Evolutionary conservation across 1,140 invertebrate genomes (phyloP), one percentile per base, ranked within the genome.

Genomic region (Aleiodes sp.): DNA sequence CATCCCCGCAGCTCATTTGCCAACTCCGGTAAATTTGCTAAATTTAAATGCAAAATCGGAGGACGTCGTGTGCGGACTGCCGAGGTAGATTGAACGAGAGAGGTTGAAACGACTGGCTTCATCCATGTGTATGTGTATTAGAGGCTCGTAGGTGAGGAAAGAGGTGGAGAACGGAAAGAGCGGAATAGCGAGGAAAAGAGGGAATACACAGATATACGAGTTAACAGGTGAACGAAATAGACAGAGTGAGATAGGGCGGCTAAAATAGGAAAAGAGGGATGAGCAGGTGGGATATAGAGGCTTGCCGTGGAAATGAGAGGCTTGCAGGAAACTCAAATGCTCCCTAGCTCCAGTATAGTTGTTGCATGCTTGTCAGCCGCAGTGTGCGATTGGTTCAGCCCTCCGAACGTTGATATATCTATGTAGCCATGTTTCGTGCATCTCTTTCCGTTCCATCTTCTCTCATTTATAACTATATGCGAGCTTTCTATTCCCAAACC

Each of bases 41-140:
- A 84, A 84, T 84, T 84, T 84, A 82, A 84, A 84, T 84, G 82
- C 81, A 84, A 84, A 84, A 84, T 84, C 82, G 81, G 80, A 76
- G 73, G 43, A 12, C 61, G 69, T 63, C 52, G 65, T 43, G 52
- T 19, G 24, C 65, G 12, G 52, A 61, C 39, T 41, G 65, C 12
- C n/a, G 52, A 73, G 66, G 52, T 65, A 71, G 72, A 71, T 69
- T 69, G 72, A 64, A 65, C 67, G 33, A 66, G 43, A 56, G 70
- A 75, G 70, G 74, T 19, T 19, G 29, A 10, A 14, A 4, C 12
- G 43, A 46, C n/a, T 29, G 28, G 1, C 33, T 41, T 21, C 41
- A 57, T 72, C 66, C 69, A 33, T 33, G 12, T 7, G 70, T 66
- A 72, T 72, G 62, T 76, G 46, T 69, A 66, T 56, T n/a, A 74